These are phyloP conservation scores for Ateles fusciceps DNA, from an alignment of 2,797 vertebrate species.

Conservation along the genomic window DNA sequence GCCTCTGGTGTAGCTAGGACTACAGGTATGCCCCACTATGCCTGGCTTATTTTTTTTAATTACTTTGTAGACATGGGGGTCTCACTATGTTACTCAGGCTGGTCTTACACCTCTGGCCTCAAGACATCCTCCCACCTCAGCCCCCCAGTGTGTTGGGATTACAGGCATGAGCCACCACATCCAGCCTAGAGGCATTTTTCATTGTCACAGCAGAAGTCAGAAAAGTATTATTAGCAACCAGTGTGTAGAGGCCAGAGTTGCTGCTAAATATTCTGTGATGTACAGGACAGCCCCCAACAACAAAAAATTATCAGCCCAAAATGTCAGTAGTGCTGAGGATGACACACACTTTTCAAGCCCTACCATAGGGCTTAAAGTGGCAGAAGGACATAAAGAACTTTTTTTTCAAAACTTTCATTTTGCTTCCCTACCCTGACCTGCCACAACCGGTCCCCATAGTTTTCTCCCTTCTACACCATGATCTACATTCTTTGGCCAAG, in stretches of 20 bases:
- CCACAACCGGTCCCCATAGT: not conserved
- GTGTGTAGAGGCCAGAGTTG: not conserved
- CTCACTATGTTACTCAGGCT: not conserved
- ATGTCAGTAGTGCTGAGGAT: no score
- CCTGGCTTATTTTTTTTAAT: rapidly evolving
- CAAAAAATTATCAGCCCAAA: not conserved
- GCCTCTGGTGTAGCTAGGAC: not conserved
- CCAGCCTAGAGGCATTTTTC: not conserved
- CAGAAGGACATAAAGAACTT: not conserved
- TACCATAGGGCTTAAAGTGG: not conserved
- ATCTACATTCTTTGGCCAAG: not conserved
- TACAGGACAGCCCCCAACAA: not conserved
- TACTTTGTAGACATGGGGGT: not conserved
- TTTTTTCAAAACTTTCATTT: not conserved
- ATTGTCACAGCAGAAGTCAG: not conserved
- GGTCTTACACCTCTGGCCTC: not conserved
- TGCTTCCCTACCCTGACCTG: not conserved
- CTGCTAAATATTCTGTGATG: not conserved
- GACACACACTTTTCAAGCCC: not conserved
- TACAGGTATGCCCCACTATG: not conserved
- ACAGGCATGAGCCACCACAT: not conserved
- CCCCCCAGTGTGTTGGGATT: not conserved
- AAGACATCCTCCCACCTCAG: not conserved
- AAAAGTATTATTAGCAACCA: not conserved
- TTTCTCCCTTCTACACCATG: not conserved